Evolutionary conservation across 2,888 invertebrate species (phyloP).

Genomic region (Malthinus seriepunctatus): DNA sequence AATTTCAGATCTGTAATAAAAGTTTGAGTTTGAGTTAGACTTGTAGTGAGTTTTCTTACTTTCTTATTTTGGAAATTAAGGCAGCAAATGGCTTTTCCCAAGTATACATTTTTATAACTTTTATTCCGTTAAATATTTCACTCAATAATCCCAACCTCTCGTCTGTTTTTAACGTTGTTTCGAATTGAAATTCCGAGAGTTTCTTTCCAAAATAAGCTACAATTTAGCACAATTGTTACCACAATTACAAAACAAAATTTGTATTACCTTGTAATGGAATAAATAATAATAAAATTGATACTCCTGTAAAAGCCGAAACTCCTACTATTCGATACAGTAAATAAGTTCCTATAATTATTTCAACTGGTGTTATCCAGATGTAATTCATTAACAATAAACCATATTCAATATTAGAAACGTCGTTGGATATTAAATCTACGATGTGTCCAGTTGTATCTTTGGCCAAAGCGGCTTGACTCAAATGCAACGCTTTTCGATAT

Average conservation of each 20-base stretch:
- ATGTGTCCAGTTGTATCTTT: conserved; percentile 75
- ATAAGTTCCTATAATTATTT: conserved; percentile 71
- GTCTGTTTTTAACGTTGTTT: conserved; percentile 81
- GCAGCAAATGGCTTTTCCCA: conserved; percentile 89
- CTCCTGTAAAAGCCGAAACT: conserved; percentile 59
- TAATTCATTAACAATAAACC: conserved; percentile 79
- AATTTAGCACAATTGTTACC: conserved; percentile 15
- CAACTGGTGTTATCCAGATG: conserved; percentile 78
- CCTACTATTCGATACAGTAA: conserved; percentile 66
- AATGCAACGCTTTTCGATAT: conserved; percentile 69
- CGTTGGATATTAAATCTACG: conserved; percentile 70
- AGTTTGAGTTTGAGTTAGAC: background rate
- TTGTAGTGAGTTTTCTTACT: conserved; percentile 42
- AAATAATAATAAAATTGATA: conserved; percentile 56
- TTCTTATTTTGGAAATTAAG: conserved; percentile 69
- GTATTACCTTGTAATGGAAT: conserved; percentile 54
- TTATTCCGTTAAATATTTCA: conserved; percentile 84
- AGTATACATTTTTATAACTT: conserved; percentile 95
- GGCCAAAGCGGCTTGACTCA: conserved; percentile 81
- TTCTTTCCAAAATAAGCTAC: conserved; percentile 65
- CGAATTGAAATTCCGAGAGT: conserved; percentile 73
- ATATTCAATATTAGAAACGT: conserved; percentile 85
- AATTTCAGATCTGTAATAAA: conserved; percentile 66
- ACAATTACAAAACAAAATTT: background rate
- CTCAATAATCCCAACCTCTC: conserved; percentile 86